Base-by-base conservation (phyloP, 1,140 invertebrate species). In the Dreissena rostriformis region DNA sequence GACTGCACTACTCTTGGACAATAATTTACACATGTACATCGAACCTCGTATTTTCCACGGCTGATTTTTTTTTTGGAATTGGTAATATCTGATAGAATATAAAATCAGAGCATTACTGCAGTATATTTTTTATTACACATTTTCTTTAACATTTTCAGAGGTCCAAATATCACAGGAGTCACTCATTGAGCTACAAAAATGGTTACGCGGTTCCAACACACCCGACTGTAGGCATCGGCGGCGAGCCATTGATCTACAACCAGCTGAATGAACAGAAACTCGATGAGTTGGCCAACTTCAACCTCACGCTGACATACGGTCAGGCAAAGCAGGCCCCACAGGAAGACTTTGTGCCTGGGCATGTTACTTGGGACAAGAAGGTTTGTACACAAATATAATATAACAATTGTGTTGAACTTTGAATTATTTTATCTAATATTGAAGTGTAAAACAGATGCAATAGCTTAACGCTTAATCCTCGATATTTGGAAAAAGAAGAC, bases 291-390 rank as follows among this genome's bases (percentile, higher is more conserved):
- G 91, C 92, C 84, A 96, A 96, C 75, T 97, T 95, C 90, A 96
- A 97, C 89, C 96, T 96, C 29, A 95, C 95, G 1, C 90, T 97
- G 83, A 97, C 96, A 4, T 97, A 97, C 89, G 96, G 96, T 1
- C 94, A 95, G 79, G 95, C 95, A 89, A 94, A 95, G 83, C 94
- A 95, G 70, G 94, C 95, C 0, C 92, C 95, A 61, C 95, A 95
- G 22, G 95, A 95, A 67, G 91, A 92, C 53, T 96, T 96, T 89
- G 92, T 96, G 11, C 97, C 97, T 0, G 95, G 96, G 88, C 97
- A 95, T 94, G 96, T 96, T 1, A 94, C 96, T 24, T 96, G 96
- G 90, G 96, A 96, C 88, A 96, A 97, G 91, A 96, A 97, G 87
- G 96, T 94, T 86, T 12, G 49, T 65, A 55, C 77, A 82, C 5